phyloP scores from a whole-genome alignment of 2,797 vertebrate species.

The Gymnothorax reevesii region DNA sequence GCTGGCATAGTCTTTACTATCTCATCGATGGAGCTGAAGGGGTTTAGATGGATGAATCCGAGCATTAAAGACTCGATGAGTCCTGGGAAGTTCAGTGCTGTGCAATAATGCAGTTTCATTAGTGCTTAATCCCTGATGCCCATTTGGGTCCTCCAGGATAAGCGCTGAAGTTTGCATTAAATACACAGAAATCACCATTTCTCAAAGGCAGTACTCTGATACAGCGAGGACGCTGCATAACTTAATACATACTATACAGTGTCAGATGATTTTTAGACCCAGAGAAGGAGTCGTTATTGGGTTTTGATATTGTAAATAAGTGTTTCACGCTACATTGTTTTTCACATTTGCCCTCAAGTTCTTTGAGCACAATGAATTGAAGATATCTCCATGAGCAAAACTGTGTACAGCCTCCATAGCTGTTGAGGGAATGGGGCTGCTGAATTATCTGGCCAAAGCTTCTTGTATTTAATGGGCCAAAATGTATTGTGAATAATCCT shows the following conservation, averaged over 20 bases:
- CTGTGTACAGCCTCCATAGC: neutral
- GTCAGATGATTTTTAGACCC: neutral
- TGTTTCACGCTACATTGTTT: neutral
- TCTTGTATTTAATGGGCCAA: neutral
- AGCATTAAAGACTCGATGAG: constrained; percentile 35
- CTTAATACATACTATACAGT: neutral
- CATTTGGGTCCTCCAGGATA: neutral
- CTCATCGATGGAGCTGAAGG: neutral
- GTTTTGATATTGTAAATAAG: neutral
- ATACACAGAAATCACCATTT: neutral
- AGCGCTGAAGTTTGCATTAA: neutral
- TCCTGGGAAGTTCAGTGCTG: constrained; percentile 9
- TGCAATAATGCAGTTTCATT: neutral
- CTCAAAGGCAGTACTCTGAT: neutral
- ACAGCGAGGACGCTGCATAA: neutral
- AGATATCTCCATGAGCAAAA: neutral
- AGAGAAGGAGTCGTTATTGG: neutral
- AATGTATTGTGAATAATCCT: neutral
- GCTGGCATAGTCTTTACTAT: neutral
- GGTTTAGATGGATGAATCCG: neutral
- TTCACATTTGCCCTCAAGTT: neutral
- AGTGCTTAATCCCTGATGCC: neutral
- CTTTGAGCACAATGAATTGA: neutral
- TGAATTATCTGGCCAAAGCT: neutral
- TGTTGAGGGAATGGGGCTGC: neutral